These are phyloP conservation scores for Emydura subglobosa DNA, from an alignment of 2,113 vertebrate species.

Conservation along the genomic window DNA sequence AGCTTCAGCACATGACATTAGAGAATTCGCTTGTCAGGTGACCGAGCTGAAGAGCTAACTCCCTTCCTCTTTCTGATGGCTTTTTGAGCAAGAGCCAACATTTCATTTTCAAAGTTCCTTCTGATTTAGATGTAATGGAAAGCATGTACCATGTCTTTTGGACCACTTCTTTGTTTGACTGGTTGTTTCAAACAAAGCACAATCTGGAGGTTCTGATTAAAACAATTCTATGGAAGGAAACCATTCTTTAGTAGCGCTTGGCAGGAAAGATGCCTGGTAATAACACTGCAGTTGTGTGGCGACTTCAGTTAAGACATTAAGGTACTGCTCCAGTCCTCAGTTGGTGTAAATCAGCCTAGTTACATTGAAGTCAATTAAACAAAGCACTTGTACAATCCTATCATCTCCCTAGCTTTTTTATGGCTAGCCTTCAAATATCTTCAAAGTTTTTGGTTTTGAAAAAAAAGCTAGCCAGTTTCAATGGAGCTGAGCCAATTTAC, in stretches of 20 bases:
- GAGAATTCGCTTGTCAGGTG: background rate
- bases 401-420: background rate
- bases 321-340: background rate
- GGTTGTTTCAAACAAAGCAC: background rate
- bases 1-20: background rate
- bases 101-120: slow-evolving; percentile 10
- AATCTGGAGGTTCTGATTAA: slow-evolving; percentile 7
- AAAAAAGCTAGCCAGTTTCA: background rate
- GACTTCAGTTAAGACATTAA: background rate
- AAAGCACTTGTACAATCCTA: background rate
- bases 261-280: background rate
- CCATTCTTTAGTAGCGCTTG: background rate
- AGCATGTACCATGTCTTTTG: background rate
- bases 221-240: slow-evolving; percentile 9
- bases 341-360: background rate
- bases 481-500: background rate
- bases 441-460: background rate
- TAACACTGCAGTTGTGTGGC: background rate
- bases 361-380: background rate
- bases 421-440: slow-evolving; percentile 6
- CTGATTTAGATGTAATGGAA: background rate
- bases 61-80: background rate
- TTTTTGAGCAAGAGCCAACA: slow-evolving; percentile 20
- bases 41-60: background rate
- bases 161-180: background rate